These are phyloP conservation scores for Eudasyphora cyanicolor DNA, from an alignment of 2,888 invertebrate species.

Conservation along the genomic window DNA sequence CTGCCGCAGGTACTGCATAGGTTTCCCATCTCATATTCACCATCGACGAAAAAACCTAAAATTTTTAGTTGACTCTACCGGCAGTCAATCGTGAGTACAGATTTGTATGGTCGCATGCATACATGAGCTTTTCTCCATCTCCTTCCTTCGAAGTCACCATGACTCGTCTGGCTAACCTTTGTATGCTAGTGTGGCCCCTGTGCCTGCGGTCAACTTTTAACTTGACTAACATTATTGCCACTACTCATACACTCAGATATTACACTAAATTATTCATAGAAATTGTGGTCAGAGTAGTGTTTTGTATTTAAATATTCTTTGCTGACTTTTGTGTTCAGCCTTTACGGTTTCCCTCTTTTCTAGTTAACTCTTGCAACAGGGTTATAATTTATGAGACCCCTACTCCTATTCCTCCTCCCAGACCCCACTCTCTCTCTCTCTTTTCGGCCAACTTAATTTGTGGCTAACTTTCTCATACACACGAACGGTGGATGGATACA, in stretches of 20 bases:
- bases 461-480: conserved; percentile 41
- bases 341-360: background rate
- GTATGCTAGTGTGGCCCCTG: background rate
- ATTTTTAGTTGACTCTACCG: conserved; percentile 38
- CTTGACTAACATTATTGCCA: conserved; percentile 44
- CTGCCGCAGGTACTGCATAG: too few relatives aligned
- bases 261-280: conserved; percentile 41
- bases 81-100: conserved; percentile 49
- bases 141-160: background rate
- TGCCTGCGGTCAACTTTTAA: conserved; percentile 40
- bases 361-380: conserved; percentile 58
- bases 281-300: conserved; percentile 59
- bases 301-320: conserved; percentile 56
- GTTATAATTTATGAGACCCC: conserved; percentile 59
- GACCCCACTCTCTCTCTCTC: too few relatives aligned
- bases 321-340: background rate
- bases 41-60: background rate
- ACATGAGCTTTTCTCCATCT: conserved; percentile 10
- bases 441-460: too few relatives aligned
- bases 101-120: conserved; percentile 38
- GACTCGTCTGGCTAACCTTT: background rate
- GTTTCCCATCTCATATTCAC: background rate
- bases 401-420: too few relatives aligned
- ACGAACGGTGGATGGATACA: background rate
- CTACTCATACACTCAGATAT: conserved; percentile 8